Evolutionary conservation across 2,888 invertebrate species (phyloP), one percentile per base, ranked within the genome.

Genomic region (Muschampia plurimacula): DNA sequence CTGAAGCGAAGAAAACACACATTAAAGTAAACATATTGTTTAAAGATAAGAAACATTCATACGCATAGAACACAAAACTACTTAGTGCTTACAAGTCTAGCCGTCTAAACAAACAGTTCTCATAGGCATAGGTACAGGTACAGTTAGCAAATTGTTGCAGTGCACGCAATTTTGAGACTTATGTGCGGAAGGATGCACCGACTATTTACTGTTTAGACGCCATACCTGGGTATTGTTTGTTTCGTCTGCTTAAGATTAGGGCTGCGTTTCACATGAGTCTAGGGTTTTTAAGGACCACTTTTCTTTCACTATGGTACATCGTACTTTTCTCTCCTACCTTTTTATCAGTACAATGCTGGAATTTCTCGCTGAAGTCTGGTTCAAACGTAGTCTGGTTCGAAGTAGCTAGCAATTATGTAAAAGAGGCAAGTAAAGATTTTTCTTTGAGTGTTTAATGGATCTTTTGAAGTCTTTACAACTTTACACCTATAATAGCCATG

Each of bases 131-230:
- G 22, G 22, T 22, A 22, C 2, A 39, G 39, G 4, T 15, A 52
- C 52, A 15, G 55, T 32, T 52, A 72, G 67, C 72, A 57, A 72
- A 72, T 72, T 55, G 67, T 63, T 46, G 57, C 67, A 44, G 63
- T 72, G 72, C 72, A 72, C 67, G 72, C 72, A 63, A 63, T 63
- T 67, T 62, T 72, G 67, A 63, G 63, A 67, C 72, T 72, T 63
- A 57, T 13, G 36, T 46, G 67, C 67, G 67, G 63, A 72, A 72
- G 67, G 72, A 72, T 72, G 67, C 57, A 44, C 67, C 55, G 62
- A 57, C 72, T 72, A 55, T 72, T 72, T 67, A 72, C 72, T 44
- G 63, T 55, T 72, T 62, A 72, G 72, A 72, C 67, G 72, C 60
- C 62, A 41, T 62, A 62, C 36, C n/a, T 32, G 44, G 59, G 39